Percentiles rank a stretch among this genome's conserved stretches.
phyloP scores from a whole-genome alignment of 1,140 invertebrate genomes.

The Penaeus vannamei region DNA sequence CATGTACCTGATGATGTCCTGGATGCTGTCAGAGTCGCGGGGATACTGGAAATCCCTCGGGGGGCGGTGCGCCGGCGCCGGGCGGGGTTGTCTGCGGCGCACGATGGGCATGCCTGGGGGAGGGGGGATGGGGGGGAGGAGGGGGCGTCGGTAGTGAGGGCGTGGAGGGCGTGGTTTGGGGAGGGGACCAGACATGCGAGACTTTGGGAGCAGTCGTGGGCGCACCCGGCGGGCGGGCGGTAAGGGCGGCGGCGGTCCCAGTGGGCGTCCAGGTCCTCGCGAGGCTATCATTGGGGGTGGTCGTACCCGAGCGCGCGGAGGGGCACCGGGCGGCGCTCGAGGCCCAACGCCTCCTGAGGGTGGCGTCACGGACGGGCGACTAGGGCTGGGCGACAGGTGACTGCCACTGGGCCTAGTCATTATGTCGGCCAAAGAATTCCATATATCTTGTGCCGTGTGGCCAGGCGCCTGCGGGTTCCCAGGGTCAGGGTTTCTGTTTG shows the following conservation, averaged over 20 bases:
- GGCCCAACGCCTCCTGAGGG: background rate
- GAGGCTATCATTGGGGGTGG: background rate
- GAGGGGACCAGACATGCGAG: conserved; percentile 25
- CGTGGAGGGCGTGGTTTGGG: background rate
- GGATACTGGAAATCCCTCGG: conserved; percentile 53
- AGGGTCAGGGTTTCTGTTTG: background rate
- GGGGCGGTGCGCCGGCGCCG: background rate
- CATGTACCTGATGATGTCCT: conserved; percentile 54
- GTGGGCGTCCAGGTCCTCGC: background rate
- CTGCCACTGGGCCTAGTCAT: conserved; percentile 25
- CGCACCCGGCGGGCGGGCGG: background rate
- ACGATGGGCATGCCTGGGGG: conserved; percentile 38
- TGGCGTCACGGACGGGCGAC: background rate
- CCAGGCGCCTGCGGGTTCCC: background rate
- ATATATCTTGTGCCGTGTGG: background rate
- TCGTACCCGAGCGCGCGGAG: background rate
- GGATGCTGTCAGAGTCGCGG: conserved; percentile 32
- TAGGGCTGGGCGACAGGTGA: too few species aligned
- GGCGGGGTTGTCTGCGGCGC: conserved; percentile 23
- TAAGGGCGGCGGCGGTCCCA: background rate
- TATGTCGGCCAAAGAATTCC: conserved; percentile 44
- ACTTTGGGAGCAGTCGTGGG: conserved; percentile 29
- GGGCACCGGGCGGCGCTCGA: background rate
- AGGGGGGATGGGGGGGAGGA: conserved; percentile 10
- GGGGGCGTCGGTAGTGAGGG: conserved; percentile 1